Evolutionary conservation across 2,797 vertebrate species (phyloP).

Genomic region (Crocodylus rhombifer): DNA sequence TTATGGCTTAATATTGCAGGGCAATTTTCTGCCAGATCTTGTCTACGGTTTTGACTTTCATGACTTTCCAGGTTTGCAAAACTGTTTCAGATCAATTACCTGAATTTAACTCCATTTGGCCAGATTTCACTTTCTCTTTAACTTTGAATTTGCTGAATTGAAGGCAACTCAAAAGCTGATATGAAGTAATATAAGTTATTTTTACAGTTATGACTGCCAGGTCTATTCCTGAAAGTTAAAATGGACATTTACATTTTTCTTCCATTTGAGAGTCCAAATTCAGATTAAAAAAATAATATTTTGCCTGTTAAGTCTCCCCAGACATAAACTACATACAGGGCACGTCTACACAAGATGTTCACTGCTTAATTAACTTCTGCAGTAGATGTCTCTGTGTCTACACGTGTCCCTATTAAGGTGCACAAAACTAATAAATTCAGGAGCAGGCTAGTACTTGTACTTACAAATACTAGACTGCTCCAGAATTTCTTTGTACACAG

Average conservation of each 20-base stretch:
- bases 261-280: not conserved
- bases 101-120: not conserved
- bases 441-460: no score
- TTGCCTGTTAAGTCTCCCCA: not conserved
- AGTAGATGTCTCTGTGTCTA: no score
- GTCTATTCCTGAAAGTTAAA: not conserved
- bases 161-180: not conserved
- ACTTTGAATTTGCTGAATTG: not conserved
- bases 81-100: not conserved
- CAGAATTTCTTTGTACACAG: no score
- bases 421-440: no score
- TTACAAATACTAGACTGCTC: no score
- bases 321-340: no score
- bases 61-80: not conserved
- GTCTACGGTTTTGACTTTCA: not conserved
- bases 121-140: not conserved
- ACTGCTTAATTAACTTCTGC: no score
- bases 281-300: not conserved
- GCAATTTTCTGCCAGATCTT: not conserved
- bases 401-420: no score
- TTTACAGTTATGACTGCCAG: not conserved
- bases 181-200: not conserved
- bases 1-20: not conserved
- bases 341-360: no score
- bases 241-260: not conserved